A percentile compares a stretch with the other conserved stretches of the same genome.
Conservation (phyloP, 1,140 invertebrate species). For the Heliconius nattereri region DNA sequence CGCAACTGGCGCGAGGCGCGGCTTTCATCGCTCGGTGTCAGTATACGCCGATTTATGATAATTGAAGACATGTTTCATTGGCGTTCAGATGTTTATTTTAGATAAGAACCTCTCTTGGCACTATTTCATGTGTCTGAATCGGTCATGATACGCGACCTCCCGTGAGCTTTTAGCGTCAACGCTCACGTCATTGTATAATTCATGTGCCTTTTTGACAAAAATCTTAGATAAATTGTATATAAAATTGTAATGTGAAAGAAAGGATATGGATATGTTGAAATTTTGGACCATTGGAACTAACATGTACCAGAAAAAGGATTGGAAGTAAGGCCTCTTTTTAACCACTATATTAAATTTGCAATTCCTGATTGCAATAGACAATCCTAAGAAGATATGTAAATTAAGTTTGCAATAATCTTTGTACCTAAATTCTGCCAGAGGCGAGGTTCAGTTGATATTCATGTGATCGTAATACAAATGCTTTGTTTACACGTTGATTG, state of each 20-base stretch:
- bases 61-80: slow-evolving; percentile 80
- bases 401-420: slow-evolving; percentile 65
- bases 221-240: background rate
- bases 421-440: slow-evolving; percentile 51
- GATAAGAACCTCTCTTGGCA: slow-evolving; percentile 73
- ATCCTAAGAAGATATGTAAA: slow-evolving; percentile 64
- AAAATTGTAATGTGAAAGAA: background rate
- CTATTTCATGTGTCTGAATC: slow-evolving; percentile 78
- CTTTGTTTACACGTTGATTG: slow-evolving; percentile 69
- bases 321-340: too few relatives aligned
- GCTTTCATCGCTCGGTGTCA: slow-evolving; percentile 72
- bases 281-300: too few relatives aligned
- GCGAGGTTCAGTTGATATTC: slow-evolving; percentile 69
- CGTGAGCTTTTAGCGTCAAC: slow-evolving; percentile 57
- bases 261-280: too few relatives aligned
- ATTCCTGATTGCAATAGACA: background rate
- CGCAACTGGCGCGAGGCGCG: slow-evolving; percentile 62
- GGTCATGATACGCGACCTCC: slow-evolving; percentile 71
- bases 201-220: background rate
- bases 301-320: too few relatives aligned
- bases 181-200: slow-evolving; percentile 7
- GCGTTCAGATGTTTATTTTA: slow-evolving; percentile 80
- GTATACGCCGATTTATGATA: slow-evolving; percentile 79
- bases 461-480: slow-evolving; percentile 64
- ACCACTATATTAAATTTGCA: background rate